A percentile compares a stretch with the other conserved stretches of the same genome.
Conservation (phyloP, 2,797 vertebrate species). For the Takifugu ocellatus region DNA sequence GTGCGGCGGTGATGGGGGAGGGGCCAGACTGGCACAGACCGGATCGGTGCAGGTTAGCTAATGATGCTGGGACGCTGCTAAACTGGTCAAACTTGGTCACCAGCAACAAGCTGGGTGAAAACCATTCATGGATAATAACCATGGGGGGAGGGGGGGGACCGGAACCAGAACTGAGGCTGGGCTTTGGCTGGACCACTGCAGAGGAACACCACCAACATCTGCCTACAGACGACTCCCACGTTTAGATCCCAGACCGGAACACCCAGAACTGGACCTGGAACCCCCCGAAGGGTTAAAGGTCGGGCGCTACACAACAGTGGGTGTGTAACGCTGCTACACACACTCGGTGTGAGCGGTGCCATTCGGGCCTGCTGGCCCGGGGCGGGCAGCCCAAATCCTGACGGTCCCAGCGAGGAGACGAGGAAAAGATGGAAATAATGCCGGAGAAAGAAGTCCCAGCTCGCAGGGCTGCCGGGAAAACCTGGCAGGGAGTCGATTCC, state of each 20-base stretch:
- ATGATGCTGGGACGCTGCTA: no score
- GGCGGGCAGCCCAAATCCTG: slow-evolving; percentile 62
- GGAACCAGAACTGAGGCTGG: slow-evolving; percentile 20
- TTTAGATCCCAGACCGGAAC: slow-evolving; percentile 61
- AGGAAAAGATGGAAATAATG: slow-evolving; percentile 72
- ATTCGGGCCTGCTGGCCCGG: slow-evolving; percentile 56
- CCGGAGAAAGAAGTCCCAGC: slow-evolving; percentile 79
- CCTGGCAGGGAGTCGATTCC: slow-evolving; percentile 57
- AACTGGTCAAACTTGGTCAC: no score
- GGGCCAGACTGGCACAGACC: no score
- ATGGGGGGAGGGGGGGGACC: slow-evolving; percentile 38
- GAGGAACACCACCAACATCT: slow-evolving; percentile 71
- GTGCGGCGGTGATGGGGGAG: no score
- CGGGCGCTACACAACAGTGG: slow-evolving; percentile 23
- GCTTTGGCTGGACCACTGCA: slow-evolving; percentile 60
- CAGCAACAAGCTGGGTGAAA: no score
- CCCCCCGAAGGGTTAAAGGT: no score
- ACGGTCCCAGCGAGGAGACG: slow-evolving; percentile 70
- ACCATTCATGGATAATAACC: slow-evolving; percentile 19
- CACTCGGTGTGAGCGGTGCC: slow-evolving; percentile 37
- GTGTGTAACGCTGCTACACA: slow-evolving; percentile 22
- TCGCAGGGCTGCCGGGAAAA: slow-evolving; percentile 53
- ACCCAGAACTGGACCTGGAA: neutral
- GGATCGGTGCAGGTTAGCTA: no score
- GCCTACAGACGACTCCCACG: slow-evolving; percentile 73